phyloP scores from a whole-genome alignment of 2,888 invertebrate species.

The Drosophila helvetica region DNA sequence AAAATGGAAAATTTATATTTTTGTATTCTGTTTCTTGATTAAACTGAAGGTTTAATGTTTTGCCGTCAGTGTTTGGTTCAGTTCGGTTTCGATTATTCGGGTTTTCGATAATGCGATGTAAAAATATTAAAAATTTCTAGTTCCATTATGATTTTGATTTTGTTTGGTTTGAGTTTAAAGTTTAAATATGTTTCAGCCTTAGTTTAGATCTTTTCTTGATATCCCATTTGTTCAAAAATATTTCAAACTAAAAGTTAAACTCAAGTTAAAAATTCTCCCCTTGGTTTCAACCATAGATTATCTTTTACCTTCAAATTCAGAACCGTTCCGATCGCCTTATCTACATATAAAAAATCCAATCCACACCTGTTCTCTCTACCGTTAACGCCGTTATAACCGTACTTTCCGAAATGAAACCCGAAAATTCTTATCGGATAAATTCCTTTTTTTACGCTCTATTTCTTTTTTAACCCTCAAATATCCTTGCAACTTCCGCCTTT shows the following conservation, averaged over 20 bases:
- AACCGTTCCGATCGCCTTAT: not conserved
- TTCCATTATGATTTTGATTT: no score
- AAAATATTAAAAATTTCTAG: not conserved
- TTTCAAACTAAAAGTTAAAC: not conserved
- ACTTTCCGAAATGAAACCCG: not conserved
- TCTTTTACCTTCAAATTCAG: not conserved
- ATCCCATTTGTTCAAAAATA: no score
- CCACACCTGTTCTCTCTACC: conserved; percentile 37
- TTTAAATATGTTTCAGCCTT: not conserved
- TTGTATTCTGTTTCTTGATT: not conserved
- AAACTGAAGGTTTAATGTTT: not conserved
- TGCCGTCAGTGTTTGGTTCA: not conserved
- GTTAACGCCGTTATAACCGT: conserved; percentile 38
- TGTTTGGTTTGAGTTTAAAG: not conserved
- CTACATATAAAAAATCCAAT: conserved; percentile 19
- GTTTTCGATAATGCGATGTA: not conserved
- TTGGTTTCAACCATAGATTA: not conserved
- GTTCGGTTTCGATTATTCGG: not conserved
- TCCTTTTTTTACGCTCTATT: conserved; percentile 46
- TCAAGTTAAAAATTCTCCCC: not conserved
- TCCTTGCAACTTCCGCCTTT: conserved; percentile 51
- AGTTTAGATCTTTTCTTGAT: not conserved
- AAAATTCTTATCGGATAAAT: conserved; percentile 28
- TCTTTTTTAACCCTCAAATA: conserved; percentile 38
- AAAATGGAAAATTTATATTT: not conserved